Evolutionary conservation across 2,113 vertebrate genomes (phyloP), one percentile per base, ranked within the genome.

Genomic region (Zeus faber): DNA sequence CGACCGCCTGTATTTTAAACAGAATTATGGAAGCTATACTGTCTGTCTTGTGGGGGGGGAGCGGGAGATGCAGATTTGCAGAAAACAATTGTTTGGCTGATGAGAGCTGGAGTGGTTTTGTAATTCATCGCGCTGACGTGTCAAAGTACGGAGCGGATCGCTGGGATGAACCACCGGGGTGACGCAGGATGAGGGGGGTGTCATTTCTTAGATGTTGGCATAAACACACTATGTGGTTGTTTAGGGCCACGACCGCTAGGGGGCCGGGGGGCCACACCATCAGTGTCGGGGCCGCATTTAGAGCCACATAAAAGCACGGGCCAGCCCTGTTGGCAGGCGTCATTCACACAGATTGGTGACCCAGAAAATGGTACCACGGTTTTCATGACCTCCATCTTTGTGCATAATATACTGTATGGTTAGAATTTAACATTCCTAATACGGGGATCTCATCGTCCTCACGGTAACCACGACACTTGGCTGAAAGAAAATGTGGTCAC

Each of bases 361-460:
- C 59, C 68, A 68, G 51, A 82, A 63, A 52, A 72, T 54, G 77
- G 74, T 58, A 70, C 60, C 68, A 61, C 67, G 72, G 51, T 79
- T 75, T 80, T 80, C 49, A 31, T 80, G 17, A 75, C 60, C 58
- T 55, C 62, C 64, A 72, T 81, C 67, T 70, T 71, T 82, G 70
- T 83, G 72, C 76, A 82, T 80, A 79, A 76, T 80, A 81, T 80
- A 74, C 70, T 77, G 70, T 85, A 70, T 74, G 67, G 72, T 76
- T 76, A 80, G 61, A 76, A 70, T 67, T 81, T 65, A n/a, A 49
- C 75, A 84, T 80, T 78, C 77, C 52, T 72, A 76, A 70, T 65
- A 63, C 73, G 68, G 61, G 61, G 61, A 65, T 63, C 37, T 67
- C 68, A 75, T 68, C 37, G 58, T 76, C 73, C 70, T 52, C 71